Conservation (phyloP, 2,113 vertebrate species). For the rabbit (Oryctolagus cuniculus) region DNA sequence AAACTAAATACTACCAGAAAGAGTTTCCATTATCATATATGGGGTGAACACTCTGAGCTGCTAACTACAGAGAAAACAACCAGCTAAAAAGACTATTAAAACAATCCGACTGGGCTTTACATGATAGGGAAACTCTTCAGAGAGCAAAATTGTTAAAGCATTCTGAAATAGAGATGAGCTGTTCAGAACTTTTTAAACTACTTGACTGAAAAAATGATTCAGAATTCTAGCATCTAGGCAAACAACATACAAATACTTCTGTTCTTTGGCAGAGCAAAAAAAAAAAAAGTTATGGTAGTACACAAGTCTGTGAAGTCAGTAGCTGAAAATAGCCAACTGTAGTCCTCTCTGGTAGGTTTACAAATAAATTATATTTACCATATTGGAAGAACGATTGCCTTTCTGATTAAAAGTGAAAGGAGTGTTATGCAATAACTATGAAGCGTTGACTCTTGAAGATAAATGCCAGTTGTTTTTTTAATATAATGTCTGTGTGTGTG, state of each 20-base stretch:
- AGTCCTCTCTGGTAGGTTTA: constrained; percentile 69
- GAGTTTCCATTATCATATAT: neutral
- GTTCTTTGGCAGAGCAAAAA: constrained; percentile 39
- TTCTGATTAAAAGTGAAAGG: constrained; percentile 78
- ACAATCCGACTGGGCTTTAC: neutral
- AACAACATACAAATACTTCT: constrained; percentile 62
- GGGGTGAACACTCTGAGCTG: neutral
- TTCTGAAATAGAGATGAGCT: constrained; percentile 12
- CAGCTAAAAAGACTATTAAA: constrained; percentile 9
- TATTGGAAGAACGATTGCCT: constrained; percentile 79
- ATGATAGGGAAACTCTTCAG: neutral
- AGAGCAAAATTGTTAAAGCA: neutral
- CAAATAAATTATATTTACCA: constrained; percentile 75
- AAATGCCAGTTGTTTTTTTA: constrained; percentile 49
- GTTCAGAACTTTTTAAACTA: constrained; percentile 46
- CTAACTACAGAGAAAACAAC: constrained; percentile 50
- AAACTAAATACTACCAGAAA: constrained; percentile 21
- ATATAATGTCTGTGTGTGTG: neutral
- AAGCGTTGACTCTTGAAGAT: constrained; percentile 66
- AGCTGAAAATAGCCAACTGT: constrained; percentile 57
- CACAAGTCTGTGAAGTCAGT: constrained; percentile 65
- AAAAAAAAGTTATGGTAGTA: constrained; percentile 24
- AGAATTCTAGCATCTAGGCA: constrained; percentile 44
- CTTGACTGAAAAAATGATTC: constrained; percentile 43
- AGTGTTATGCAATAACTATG: constrained; percentile 57